Evolutionary conservation across 2,797 vertebrate genomes (phyloP), one percentile per base, ranked within the genome.

Genomic region (Brachyrhaphis roseni): DNA sequence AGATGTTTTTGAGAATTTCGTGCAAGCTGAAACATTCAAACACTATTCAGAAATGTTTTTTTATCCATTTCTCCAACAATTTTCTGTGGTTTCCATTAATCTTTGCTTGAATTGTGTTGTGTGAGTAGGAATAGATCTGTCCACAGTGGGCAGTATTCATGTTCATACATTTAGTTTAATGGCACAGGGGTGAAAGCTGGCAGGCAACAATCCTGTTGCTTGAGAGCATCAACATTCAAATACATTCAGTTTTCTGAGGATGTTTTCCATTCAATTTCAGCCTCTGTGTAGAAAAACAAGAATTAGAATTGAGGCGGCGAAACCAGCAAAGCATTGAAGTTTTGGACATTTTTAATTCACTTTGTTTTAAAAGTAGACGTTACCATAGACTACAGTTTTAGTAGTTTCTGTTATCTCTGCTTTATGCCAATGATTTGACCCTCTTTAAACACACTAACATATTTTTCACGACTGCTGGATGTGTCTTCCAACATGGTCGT

Each of bases 121-220:
- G 70, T 70, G 20, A 78, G 16, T 34, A 4, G 43, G 43, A 46
- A 41, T 0, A 47, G 75, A 47, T 18, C 1, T 57, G 34, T 8
- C 15, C 68, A 36, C 28, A 77, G 82, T 11, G 47, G 72, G 62
- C 82, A 83, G 51, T 78, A 39, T 51, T 79, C 72, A 71, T 77
- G 76, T 41, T 77, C 31, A 66, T 51, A 23, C 28, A 53, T 57
- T 79, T 81, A 81, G 70, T 77, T 84, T 28, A n/a, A 79, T 78
- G 73, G 81, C 72, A 72, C 75, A 57, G 77, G 55, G 47, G 28
- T 76, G 77, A 74, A 83, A 84, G 83, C 53, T 2, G 71, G 74
- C 68, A 45, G 34, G 79, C 59, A 64, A 55, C 75, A 73, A 31
- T 80, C 78, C 70, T 79, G n/a, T 78, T 87, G 77, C 81, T 82